A percentile compares a stretch with the other conserved stretches of the same genome.
Conservation (phyloP, 2,888 invertebrate species). For the Noctua fimbriata region DNA sequence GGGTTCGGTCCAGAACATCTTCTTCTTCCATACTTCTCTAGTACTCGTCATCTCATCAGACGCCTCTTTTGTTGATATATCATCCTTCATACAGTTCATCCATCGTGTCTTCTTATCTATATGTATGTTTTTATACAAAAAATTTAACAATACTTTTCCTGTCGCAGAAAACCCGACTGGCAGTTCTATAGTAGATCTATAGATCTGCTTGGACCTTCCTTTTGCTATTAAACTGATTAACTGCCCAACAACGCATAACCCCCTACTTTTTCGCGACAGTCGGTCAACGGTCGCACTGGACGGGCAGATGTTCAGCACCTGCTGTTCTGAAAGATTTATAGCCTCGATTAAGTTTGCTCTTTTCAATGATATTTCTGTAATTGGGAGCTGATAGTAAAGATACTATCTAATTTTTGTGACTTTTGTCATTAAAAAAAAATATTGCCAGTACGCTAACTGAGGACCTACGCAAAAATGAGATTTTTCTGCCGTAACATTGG, state of each 20-base stretch:
- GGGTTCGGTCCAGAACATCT: too few species aligned
- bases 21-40: too few species aligned
- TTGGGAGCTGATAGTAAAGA: constrained; percentile 37
- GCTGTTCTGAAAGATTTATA: constrained; percentile 51
- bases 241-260: constrained; percentile 21
- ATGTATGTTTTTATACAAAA: neutral
- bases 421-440: neutral
- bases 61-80: neutral
- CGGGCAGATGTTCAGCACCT: constrained; percentile 50
- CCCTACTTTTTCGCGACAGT: constrained; percentile 25
- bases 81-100: neutral
- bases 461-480: neutral
- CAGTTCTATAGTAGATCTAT: neutral
- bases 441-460: too few species aligned
- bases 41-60: too few species aligned
- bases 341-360: constrained; percentile 54
- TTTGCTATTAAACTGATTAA: neutral
- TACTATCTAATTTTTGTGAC: neutral
- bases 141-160: neutral
- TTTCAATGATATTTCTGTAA: constrained; percentile 55
- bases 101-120: neutral
- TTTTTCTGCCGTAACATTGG: neutral
- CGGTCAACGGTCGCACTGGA: constrained; percentile 35
- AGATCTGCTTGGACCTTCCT: too few species aligned
- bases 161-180: neutral